A percentile compares a stretch with the other conserved stretches of the same genome.
Conservation (phyloP, 92 coral and sea anemone species). For the Palythoa grandis region DNA sequence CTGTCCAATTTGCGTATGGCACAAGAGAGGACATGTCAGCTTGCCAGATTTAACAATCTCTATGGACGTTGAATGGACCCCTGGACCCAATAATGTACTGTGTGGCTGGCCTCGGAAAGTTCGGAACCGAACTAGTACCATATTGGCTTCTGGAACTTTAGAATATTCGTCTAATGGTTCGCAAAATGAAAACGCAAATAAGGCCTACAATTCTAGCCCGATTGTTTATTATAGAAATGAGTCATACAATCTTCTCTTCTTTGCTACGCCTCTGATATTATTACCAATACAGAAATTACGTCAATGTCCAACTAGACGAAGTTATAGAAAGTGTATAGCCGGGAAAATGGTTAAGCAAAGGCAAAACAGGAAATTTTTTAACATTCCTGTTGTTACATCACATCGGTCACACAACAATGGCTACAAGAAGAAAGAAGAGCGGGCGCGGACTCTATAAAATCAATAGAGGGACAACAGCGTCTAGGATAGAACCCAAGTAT, state of each 20-base stretch:
- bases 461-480: no score
- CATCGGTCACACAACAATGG: no score
- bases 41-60: background rate
- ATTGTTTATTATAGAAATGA: constrained; percentile 11
- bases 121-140: background rate
- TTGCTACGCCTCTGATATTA: background rate
- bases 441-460: no score
- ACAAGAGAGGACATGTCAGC: background rate
- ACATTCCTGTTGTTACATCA: no score
- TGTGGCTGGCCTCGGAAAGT: background rate
- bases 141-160: background rate
- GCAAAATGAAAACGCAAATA: background rate
- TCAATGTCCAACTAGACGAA: background rate
- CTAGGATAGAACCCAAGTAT: no score
- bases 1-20: background rate
- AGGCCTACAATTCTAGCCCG: background rate
- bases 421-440: no score
- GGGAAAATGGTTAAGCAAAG: no score
- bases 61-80: background rate
- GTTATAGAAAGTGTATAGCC: no score
- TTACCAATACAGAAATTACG: background rate
- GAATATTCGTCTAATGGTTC: background rate
- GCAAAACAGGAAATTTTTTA: no score
- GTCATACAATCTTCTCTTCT: background rate
- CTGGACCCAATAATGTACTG: background rate